A percentile compares a stretch with the other conserved stretches of the same genome.
Evolutionary conservation across 2,888 invertebrate genomes (phyloP).

Genomic region (Apantesis nais): DNA sequence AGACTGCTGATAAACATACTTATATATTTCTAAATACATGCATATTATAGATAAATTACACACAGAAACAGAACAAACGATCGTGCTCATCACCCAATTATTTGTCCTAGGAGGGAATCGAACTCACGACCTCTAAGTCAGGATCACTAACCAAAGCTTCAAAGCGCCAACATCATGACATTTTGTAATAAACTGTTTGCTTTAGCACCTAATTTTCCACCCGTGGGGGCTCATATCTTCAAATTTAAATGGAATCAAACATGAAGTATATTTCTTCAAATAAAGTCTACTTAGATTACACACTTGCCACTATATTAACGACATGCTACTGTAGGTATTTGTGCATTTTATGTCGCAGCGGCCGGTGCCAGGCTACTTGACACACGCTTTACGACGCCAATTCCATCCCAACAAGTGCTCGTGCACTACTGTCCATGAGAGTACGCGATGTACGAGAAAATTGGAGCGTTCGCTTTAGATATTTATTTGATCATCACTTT

Average conservation of each 20-base stretch:
- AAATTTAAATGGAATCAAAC: not conserved
- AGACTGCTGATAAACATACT: too few relatives aligned
- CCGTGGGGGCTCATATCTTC: too few relatives aligned
- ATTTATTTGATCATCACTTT: not conserved
- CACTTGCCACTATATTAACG: constrained; percentile 10
- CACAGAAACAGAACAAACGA: too few relatives aligned
- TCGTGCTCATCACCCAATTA: too few relatives aligned
- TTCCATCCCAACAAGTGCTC: constrained; percentile 48
- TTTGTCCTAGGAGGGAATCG: too few relatives aligned
- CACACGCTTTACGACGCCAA: constrained; percentile 51
- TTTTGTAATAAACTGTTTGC: too few relatives aligned
- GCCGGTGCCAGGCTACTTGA: constrained; percentile 20
- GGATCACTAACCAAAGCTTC: too few relatives aligned
- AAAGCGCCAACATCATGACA: not conserved
- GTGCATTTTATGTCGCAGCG: constrained; percentile 30
- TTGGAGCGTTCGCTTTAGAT: constrained; percentile 33
- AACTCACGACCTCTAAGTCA: too few relatives aligned
- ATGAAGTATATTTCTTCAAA: too few relatives aligned
- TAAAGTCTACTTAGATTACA: not conserved
- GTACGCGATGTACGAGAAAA: constrained; percentile 25
- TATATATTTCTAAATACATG: too few relatives aligned
- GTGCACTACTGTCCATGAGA: constrained; percentile 35
- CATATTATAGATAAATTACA: too few relatives aligned
- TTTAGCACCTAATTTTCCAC: too few relatives aligned
- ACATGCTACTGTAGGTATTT: constrained; percentile 12